These are phyloP conservation scores for Heteromurus nitidus DNA, from an alignment of 2,888 invertebrate genomes.

Conservation along the genomic window DNA sequence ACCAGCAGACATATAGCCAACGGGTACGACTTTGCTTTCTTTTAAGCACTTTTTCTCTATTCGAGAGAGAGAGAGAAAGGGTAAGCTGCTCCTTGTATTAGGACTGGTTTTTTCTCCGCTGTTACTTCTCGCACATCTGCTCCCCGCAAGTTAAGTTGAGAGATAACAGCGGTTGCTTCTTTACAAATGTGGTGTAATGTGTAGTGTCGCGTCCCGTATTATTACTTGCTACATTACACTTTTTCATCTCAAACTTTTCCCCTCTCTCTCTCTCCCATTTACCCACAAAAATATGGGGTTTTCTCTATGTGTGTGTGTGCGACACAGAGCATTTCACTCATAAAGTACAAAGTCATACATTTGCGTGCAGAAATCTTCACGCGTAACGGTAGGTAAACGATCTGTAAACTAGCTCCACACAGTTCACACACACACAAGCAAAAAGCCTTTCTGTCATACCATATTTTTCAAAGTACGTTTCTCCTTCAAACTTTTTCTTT, in stretches of 20 bases:
- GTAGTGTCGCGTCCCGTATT: conserved; percentile 12
- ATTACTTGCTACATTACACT: conserved; percentile 28
- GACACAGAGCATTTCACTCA: too few species aligned
- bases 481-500: conserved; percentile 8
- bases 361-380: too few species aligned
- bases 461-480: too few species aligned
- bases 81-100: too few species aligned
- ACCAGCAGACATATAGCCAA: conserved; percentile 3
- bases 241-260: not conserved
- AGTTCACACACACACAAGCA: too few species aligned
- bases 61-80: too few species aligned
- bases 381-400: not conserved
- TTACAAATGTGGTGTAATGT: conserved; percentile 51
- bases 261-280: not conserved
- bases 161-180: conserved; percentile 51
- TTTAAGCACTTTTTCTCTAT: conserved; percentile 42
- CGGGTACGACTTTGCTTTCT: conserved; percentile 29
- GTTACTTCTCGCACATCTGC: conserved; percentile 44
- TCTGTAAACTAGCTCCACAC: conserved; percentile 1
- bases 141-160: conserved; percentile 43
- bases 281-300: too few species aligned
- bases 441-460: not conserved
- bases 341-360: too few species aligned
- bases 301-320: conserved; percentile 11
- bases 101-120: conserved; percentile 22